These are phyloP conservation scores for Tiliacea aurago DNA, from an alignment of 2,888 invertebrate genomes.

Conservation along the genomic window DNA sequence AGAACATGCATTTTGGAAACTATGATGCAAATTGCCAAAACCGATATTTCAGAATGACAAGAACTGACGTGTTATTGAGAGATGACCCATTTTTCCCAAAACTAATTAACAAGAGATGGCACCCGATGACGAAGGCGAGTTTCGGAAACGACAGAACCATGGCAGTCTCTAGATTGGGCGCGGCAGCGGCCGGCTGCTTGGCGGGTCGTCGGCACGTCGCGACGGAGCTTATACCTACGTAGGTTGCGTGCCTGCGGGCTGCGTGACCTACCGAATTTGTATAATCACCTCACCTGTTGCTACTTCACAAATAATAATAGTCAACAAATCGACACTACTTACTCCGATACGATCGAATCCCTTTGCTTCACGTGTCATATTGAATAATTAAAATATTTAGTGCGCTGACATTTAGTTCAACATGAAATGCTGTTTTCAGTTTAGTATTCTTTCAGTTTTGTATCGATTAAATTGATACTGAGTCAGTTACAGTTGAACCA, in stretches of 20 bases:
- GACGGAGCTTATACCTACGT: not conserved
- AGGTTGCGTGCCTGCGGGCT: conserved; percentile 68
- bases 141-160: conserved; percentile 22
- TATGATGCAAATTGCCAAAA: conserved; percentile 20
- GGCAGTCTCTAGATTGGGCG: conserved; percentile 45
- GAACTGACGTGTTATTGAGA: conserved; percentile 47
- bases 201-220: conserved; percentile 48
- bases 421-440: conserved; percentile 35
- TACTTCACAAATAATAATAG: conserved; percentile 65
- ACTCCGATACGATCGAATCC: conserved; percentile 47
- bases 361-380: conserved; percentile 38
- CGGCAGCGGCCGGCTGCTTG: conserved; percentile 34
- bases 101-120: conserved; percentile 48
- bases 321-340: conserved; percentile 61
- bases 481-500: conserved; percentile 33
- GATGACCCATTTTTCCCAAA: conserved; percentile 49
- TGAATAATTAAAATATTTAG: conserved; percentile 49
- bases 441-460: conserved; percentile 25
- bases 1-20: conserved; percentile 5
- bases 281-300: conserved; percentile 78
- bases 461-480: conserved; percentile 35
- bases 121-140: conserved; percentile 31
- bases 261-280: conserved; percentile 74
- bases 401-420: conserved; percentile 16
- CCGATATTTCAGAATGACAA: conserved; percentile 23